phyloP scores from a whole-genome alignment of 2,113 vertebrate species.

The Dascyllus trimaculatus region DNA sequence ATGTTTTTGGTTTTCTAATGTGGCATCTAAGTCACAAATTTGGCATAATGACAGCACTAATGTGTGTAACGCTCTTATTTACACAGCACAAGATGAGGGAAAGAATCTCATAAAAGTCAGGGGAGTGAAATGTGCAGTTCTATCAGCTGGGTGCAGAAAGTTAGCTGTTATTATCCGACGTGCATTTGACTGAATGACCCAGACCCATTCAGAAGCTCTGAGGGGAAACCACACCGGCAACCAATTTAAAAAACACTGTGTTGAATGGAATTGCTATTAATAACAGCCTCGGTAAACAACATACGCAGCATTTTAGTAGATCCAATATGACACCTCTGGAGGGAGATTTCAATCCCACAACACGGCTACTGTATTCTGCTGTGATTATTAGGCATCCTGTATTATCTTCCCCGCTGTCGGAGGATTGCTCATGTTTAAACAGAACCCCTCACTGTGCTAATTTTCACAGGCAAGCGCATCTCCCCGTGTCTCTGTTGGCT shows the following conservation, averaged over 20 bases:
- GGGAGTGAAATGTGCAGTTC: constrained; percentile 10
- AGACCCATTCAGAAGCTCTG: constrained; percentile 15
- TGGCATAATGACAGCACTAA: too few species aligned
- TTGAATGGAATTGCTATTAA: constrained; percentile 11
- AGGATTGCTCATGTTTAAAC: constrained; percentile 33
- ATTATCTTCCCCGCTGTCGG: constrained; percentile 13
- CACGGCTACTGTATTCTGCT: constrained; percentile 20
- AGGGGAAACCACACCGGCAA: not conserved
- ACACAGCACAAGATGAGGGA: too few species aligned
- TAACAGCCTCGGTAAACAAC: constrained; percentile 28
- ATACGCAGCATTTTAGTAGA: constrained; percentile 30
- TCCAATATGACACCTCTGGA: constrained; percentile 28
- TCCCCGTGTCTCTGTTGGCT: not conserved
- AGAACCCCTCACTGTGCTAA: constrained; percentile 13
- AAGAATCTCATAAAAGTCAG: constrained; percentile 6
- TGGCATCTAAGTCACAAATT: too few species aligned
- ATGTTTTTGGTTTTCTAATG: too few species aligned
- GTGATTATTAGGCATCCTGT: constrained; percentile 39
- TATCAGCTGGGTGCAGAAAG: constrained; percentile 9
- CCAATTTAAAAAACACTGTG: not conserved
- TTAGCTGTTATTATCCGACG: constrained; percentile 21
- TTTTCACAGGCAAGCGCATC: constrained; percentile 30
- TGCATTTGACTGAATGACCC: constrained; percentile 19
- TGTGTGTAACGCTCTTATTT: too few species aligned
- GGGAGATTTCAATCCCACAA: constrained; percentile 50